A percentile compares a stretch with the other conserved stretches of the same genome.
These are phyloP conservation scores for Gastrophryne carolinensis DNA, from an alignment of 2,797 vertebrate genomes.

Conservation along the genomic window DNA sequence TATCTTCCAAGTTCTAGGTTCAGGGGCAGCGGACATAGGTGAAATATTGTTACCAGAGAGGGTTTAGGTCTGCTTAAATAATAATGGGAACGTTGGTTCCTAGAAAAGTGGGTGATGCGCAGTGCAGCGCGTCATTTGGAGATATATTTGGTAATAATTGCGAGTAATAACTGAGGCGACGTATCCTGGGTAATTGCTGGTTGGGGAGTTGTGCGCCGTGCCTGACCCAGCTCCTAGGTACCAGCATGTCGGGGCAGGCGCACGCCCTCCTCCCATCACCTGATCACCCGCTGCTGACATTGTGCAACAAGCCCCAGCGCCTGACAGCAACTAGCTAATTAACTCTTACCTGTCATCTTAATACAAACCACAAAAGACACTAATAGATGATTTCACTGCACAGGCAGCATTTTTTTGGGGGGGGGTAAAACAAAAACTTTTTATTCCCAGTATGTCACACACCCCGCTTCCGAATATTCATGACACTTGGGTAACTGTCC, in stretches of 20 bases:
- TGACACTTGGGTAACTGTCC: too few relatives aligned
- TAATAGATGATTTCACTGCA: too few relatives aligned
- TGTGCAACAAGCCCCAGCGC: slow-evolving; percentile 8
- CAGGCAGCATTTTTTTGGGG: too few relatives aligned
- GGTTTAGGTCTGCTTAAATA: too few relatives aligned
- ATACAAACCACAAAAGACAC: too few relatives aligned
- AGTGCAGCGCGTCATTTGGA: slow-evolving; percentile 39
- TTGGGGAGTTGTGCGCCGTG: slow-evolving; percentile 36
- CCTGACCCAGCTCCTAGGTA: slow-evolving; percentile 20
- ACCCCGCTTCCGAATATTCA: too few relatives aligned
- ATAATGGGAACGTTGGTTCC: too few relatives aligned
- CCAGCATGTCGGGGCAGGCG: slow-evolving; percentile 28
- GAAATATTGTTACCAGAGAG: too few relatives aligned
- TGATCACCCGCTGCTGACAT: neutral
- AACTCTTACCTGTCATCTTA: slow-evolving; percentile 25
- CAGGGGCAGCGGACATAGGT: too few relatives aligned
- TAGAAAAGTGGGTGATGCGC: slow-evolving; percentile 21
- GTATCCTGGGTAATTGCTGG: slow-evolving; percentile 39
- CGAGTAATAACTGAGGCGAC: slow-evolving; percentile 46
- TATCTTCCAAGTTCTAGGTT: too few relatives aligned
- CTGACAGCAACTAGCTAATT: slow-evolving; percentile 12
- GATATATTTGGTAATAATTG: slow-evolving; percentile 40
- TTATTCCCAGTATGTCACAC: too few relatives aligned
- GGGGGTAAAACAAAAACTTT: too few relatives aligned
- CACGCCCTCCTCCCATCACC: neutral